These are phyloP conservation scores for Sinotaia quadrata DNA, from an alignment of 2,888 invertebrate species.

Conservation along the genomic window DNA sequence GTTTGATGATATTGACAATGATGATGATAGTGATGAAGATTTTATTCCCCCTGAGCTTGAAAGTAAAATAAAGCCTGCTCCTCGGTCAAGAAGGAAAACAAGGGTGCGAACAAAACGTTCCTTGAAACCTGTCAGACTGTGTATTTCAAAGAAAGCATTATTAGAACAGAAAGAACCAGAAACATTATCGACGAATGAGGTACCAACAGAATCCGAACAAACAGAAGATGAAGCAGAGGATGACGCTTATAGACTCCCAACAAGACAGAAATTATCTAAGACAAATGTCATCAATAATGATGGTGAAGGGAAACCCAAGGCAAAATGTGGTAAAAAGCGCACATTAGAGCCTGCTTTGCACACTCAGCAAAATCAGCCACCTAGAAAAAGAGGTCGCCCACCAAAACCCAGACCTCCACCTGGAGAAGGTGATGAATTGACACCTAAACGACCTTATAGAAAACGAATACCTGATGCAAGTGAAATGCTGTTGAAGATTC, in stretches of 20 bases:
- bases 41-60: slow-evolving; percentile 24
- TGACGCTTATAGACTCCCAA: neutral
- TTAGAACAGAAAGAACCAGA: slow-evolving; percentile 7
- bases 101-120: slow-evolving; percentile 10
- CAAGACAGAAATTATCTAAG: neutral
- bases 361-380: neutral
- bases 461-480: slow-evolving; percentile 24
- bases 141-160: neutral
- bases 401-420: slow-evolving; percentile 22
- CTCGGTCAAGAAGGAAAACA: neutral
- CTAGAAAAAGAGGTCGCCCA: slow-evolving; percentile 22
- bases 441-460: slow-evolving; percentile 23
- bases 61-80: neutral
- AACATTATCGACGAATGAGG: neutral
- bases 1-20: slow-evolving; percentile 12
- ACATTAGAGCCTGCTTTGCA: neutral
- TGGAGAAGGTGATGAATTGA: slow-evolving; percentile 15
- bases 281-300: neutral
- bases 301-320: neutral
- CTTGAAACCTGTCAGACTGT: neutral
- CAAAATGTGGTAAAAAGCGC: neutral
- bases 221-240: slow-evolving; percentile 13
- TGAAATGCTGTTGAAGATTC: slow-evolving; percentile 21
- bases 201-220: slow-evolving; percentile 10
- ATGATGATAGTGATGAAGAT: slow-evolving; percentile 17